Base-by-base conservation (phyloP, 2,113 vertebrate species). In the Elephas maximus region DNA sequence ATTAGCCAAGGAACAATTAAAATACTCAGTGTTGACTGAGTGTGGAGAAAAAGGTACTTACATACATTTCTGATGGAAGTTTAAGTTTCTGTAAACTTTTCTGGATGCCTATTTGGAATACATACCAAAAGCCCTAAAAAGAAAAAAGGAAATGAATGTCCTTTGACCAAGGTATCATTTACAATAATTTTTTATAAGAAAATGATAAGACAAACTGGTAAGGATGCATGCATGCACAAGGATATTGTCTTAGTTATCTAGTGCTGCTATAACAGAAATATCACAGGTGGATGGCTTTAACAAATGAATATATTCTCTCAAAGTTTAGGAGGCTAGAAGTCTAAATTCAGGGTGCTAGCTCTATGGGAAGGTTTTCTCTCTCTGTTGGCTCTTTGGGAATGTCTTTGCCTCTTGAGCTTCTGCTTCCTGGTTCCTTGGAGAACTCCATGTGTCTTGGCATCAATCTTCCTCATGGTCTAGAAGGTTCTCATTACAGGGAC, bases 171-270 rank as follows among this genome's bases (percentile, higher is more conserved):
- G 41, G 79, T 90, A 85, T 57, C 37, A 53, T 44, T 62, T 93
- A 84, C 4, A 77, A 88, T 41, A 69, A 71, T 77, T 88, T 88
- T 88, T 48, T 48, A 45, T 18, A 53, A 90, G n/a, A 94, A 87
- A 91, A 87, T 77, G 33, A 69, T 77, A 41, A 69, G 88, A 93
- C 6, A 53, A 80, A 10, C 37, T 90, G 91, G 3, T 30, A 44
- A 91, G 30, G 51, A 28, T 71, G 69, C 18, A 82, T 82, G 15
- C 10, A 48, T 48, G 48, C 14, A 57, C 26, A 77, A 60, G 1
- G 17, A 83, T 71, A 33, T 71, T 82, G 60, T 48, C 48, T 48
- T 48, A 48, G 48, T 48, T 48, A 48, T 48, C 48, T 48, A 48
- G 48, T 48, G 48, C 48, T 48, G 48, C 48, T 48, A 48, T 48